A percentile compares a stretch with the other conserved stretches of the same genome.
These are phyloP conservation scores for Mobula birostris DNA, from an alignment of 2,113 vertebrate species.

Conservation along the genomic window DNA sequence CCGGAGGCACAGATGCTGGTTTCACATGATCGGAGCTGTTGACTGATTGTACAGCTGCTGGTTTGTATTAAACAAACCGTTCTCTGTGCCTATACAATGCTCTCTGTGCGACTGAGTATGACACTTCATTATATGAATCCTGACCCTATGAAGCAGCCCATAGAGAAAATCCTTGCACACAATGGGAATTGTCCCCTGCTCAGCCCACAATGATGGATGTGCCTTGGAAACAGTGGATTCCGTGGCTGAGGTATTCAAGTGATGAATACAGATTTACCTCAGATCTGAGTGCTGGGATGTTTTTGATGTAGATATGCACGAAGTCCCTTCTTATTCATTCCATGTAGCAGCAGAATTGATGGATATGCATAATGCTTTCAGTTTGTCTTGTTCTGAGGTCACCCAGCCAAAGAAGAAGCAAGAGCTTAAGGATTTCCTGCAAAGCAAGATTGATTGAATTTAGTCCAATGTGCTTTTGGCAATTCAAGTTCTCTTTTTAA, in stretches of 20 bases:
- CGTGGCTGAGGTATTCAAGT: not conserved
- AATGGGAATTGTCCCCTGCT: not conserved
- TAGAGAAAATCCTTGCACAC: constrained; percentile 1
- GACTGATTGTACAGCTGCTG: constrained; percentile 34
- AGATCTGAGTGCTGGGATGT: not conserved
- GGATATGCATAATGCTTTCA: not conserved
- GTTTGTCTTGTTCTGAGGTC: not conserved
- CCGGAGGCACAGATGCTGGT: not conserved
- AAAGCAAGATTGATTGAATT: not conserved
- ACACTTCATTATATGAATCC: not conserved
- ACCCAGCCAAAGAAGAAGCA: not conserved
- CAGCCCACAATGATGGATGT: not conserved
- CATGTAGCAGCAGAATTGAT: not conserved
- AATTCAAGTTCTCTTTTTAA: not conserved
- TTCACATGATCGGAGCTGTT: constrained; percentile 8
- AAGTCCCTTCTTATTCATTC: not conserved
- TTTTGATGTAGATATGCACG: not conserved
- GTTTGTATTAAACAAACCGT: constrained; percentile 26
- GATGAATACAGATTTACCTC: not conserved
- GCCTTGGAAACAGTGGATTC: not conserved
- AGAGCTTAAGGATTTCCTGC: not conserved
- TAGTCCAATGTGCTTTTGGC: not conserved
- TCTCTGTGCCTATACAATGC: constrained; percentile 18
- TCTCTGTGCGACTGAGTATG: not conserved
- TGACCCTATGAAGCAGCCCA: constrained; percentile 9